Evolutionary conservation across 2,888 invertebrate genomes (phyloP), one percentile per base, ranked within the genome.

Genomic region (Argyresthia goedartella): DNA sequence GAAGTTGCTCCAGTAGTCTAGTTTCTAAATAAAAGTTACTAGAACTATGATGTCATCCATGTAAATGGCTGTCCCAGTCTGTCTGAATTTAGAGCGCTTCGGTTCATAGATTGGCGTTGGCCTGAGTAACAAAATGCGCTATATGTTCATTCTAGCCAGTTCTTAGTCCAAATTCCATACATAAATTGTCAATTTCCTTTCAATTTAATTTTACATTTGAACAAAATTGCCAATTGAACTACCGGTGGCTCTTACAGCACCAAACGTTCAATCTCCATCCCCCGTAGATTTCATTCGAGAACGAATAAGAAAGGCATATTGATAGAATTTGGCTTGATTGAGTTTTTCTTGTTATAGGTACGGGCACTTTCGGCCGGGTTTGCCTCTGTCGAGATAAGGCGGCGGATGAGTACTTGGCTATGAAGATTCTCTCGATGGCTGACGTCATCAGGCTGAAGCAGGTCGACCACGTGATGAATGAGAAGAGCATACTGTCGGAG

Each of bases 401-500:
- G 51, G 91, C 92, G 46, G 91, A 92, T 65, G 91, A 92, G 70
- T 96, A 93, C 76, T 91, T 93, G 69, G 99, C 99, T 47, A 93
- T 99, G 90, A 99, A 99, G 88, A 94, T 98, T 61, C 89, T 99
- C 59, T 93, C 95, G 54, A 95, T 98, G 88, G 91, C 94, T 45
- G 96, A 97, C 79, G 95, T 99, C 58, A 95, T 99, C 67, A 91
- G 96, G 69, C 89, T 96, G 64, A 96, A 98, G 81, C 98, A 98
- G 88, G 95, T 97, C 63, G 97, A 97, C 67, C 99, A 99, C 81
- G 98, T 98, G 57, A 95, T 96, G 88, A 98, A 97, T 79, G 99
- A 99, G 86, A 97, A 98, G 78, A 93, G 92, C 66, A 96, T 99
- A 66, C 89, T 99, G 56, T 90, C 93, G 58, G 94, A 95, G 86